Conservation (phyloP, 2,888 invertebrate genomes). For the Lithophane socia region DNA sequence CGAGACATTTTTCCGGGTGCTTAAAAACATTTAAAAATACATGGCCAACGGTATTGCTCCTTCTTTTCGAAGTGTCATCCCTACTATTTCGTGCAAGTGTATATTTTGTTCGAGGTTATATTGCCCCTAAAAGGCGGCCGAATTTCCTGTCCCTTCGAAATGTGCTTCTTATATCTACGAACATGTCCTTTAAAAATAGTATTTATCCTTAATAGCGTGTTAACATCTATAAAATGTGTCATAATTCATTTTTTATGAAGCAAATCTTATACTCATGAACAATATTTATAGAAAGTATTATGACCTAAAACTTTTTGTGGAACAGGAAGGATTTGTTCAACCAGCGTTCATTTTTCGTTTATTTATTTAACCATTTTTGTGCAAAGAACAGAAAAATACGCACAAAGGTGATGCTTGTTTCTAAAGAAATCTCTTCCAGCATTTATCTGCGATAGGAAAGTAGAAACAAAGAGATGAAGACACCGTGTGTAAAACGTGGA, state of each 20-base stretch:
- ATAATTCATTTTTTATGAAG: constrained; percentile 62
- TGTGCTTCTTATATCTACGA: constrained; percentile 63
- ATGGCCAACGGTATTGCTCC: constrained; percentile 57
- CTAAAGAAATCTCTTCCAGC: not conserved
- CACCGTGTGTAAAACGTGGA: not conserved
- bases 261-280: constrained; percentile 22
- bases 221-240: constrained; percentile 61
- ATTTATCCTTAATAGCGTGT: constrained; percentile 61
- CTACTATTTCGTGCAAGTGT: constrained; percentile 60
- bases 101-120: constrained; percentile 66
- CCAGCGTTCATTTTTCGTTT: not conserved
- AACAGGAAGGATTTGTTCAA: not conserved
- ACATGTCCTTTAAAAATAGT: constrained; percentile 61
- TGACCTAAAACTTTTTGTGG: not conserved
- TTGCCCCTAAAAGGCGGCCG: constrained; percentile 54
- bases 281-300: constrained; percentile 37
- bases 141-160: constrained; percentile 66
- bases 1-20: constrained; percentile 55
- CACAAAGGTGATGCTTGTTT: not conserved
- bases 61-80: constrained; percentile 51
- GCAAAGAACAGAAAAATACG: not conserved
- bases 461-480: not conserved
- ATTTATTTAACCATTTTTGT: not conserved
- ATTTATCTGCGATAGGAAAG: not conserved
- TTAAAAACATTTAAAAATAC: constrained; percentile 67